A percentile compares a stretch with the other conserved stretches of the same genome.
Conservation (phyloP, 2,888 invertebrate genomes). For the Drosophila cognata region DNA sequence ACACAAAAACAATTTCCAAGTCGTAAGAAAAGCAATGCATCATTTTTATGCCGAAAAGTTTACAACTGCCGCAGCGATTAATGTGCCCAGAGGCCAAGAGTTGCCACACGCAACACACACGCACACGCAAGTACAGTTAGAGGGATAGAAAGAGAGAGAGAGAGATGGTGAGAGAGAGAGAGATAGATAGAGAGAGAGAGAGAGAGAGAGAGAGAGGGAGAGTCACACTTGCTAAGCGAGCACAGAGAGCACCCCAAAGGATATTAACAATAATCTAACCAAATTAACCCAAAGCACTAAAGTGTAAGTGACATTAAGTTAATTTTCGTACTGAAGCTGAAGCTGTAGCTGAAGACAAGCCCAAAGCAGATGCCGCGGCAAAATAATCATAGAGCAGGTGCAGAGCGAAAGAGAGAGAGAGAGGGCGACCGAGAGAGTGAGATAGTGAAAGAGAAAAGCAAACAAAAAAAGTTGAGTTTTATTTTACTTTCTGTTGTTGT, state of each 20-base stretch:
- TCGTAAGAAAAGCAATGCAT: conserved; percentile 65
- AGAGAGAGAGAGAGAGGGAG: not conserved
- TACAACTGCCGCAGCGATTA: conserved; percentile 64
- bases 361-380: conserved; percentile 50
- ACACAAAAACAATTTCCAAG: conserved; percentile 60
- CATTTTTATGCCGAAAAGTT: conserved; percentile 74
- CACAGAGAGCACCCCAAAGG: conserved; percentile 75
- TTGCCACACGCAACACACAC: conserved; percentile 9
- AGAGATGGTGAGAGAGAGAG: not conserved
- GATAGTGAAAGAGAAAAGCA: conserved; percentile 1
- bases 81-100: conserved; percentile 56
- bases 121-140: conserved; percentile 6
- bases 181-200: not conserved
- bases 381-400: conserved; percentile 47
- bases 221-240: conserved; percentile 31
- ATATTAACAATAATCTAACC: conserved; percentile 83
- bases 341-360: conserved; percentile 40
- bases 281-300: conserved; percentile 84
- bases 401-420: not conserved
- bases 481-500: conserved; percentile 51
- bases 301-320: conserved; percentile 84
- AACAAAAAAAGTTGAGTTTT: conserved; percentile 59
- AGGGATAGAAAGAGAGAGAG: not conserved
- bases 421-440: not conserved
- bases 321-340: conserved; percentile 75